These are phyloP conservation scores for Promerops cafer DNA, from an alignment of 2,113 vertebrate species.

Conservation along the genomic window DNA sequence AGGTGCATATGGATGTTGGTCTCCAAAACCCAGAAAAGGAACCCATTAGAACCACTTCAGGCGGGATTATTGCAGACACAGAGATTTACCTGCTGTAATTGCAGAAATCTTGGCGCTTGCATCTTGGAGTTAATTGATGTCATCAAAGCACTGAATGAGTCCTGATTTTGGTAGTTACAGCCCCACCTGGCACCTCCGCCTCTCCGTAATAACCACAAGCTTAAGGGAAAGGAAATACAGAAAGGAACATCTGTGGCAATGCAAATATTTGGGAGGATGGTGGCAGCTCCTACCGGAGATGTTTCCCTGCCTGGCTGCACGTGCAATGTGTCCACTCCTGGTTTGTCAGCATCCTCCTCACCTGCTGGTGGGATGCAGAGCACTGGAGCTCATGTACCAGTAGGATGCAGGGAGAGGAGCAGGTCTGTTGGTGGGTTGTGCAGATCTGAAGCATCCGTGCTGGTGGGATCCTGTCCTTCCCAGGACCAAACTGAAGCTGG, in stretches of 20 bases:
- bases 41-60: slow-evolving; percentile 52
- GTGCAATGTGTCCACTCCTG: background rate
- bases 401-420: background rate
- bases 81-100: slow-evolving; percentile 59
- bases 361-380: background rate
- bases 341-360: background rate
- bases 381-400: accelerated
- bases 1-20: background rate
- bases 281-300: background rate
- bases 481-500: background rate
- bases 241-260: slow-evolving; percentile 40
- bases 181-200: slow-evolving; percentile 65
- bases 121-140: slow-evolving; percentile 63
- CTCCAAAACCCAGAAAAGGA: background rate
- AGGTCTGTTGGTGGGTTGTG: background rate
- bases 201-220: background rate
- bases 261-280: background rate
- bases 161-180: slow-evolving; percentile 66
- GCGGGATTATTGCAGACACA: slow-evolving; percentile 53
- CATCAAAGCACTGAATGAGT: slow-evolving; percentile 59
- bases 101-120: slow-evolving; percentile 52
- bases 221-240: background rate
- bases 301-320: accelerated
- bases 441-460: background rate
- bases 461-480: background rate